A percentile compares a stretch with the other conserved stretches of the same genome.
Conservation (phyloP, 2,888 invertebrate species). For the Sphinx pinastri region DNA sequence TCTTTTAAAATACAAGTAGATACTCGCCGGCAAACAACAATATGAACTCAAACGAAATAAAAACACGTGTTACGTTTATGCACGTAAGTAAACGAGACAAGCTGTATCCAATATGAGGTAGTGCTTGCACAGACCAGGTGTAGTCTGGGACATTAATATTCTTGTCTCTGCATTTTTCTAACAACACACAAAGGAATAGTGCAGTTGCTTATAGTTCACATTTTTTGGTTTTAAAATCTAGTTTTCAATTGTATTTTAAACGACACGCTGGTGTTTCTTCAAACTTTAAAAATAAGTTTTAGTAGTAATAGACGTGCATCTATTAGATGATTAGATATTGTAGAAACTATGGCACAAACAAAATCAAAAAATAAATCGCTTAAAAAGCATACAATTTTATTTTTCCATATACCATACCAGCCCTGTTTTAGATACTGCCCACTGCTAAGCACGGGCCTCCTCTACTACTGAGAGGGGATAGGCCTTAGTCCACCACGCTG, state of each 20-base stretch:
- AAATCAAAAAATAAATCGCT: too few relatives aligned
- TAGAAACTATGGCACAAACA: too few relatives aligned
- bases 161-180: constrained; percentile 2
- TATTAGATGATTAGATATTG: too few relatives aligned
- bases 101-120: constrained; percentile 1
- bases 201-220: not conserved
- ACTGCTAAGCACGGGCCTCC: too few relatives aligned
- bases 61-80: not conserved
- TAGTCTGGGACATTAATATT: constrained; percentile 5
- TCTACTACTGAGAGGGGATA: too few relatives aligned
- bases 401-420: too few relatives aligned
- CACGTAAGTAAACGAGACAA: constrained; percentile 2
- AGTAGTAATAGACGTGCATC: too few relatives aligned
- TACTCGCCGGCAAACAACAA: not conserved
- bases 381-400: too few relatives aligned
- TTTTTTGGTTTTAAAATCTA: not conserved
- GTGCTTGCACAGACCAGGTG: not conserved
- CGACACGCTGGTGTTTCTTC: too few relatives aligned
- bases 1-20: not conserved
- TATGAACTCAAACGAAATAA: not conserved
- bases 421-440: too few relatives aligned
- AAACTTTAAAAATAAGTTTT: too few relatives aligned
- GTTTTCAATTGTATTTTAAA: not conserved
- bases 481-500: too few relatives aligned
- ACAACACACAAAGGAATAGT: constrained; percentile 2